Base-by-base conservation (phyloP, 2,797 vertebrate genomes). In the Botia kubotai region DNA sequence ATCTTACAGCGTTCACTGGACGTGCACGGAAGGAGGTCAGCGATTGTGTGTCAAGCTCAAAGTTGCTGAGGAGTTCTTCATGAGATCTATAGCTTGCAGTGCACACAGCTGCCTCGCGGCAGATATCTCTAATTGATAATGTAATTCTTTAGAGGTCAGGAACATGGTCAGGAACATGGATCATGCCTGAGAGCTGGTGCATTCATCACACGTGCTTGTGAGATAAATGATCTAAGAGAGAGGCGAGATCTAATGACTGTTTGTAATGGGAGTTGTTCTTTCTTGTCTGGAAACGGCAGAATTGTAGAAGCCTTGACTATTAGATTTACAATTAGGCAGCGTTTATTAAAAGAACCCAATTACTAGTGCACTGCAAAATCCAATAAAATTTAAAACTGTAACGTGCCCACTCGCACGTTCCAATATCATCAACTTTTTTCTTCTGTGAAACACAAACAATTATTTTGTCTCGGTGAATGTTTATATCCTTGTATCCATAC, bases 111-210 rank as follows among this genome's bases (percentile, higher is more conserved):
- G 68, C 68, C 77, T 53, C 1, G 10, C 58, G 14, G 68, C 68
- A 23, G 77, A 79, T 79, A 65, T 72, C 57, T 79, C 77, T 79
- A 57, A 82, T 39, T 82, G 81, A 73, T 73, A 73, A 82, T 77
- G 75, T 78, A 78, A 78, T 77, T 70, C 65, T 72, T 78, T 66
- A 60, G 76, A 82, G 76, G 76, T 82, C 69, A 82, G 75, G 60
- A 58, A 58, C 60, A 77, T 82, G 76, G 76, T 82, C 69, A 82
- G 75, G 60, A 58, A 58, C 60, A 77, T 82, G 68, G 29, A 79
- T 82, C 70, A 23, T 11, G 50, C 19, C 69, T 78, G 13, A 66
- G 62, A 72, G 55, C 62, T 53, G 60, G 50, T 23, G 62, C 60
- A 77, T 73, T 29, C 14, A 78, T 82, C 81, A 78, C 58, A 65